These are phyloP conservation scores for Smittia aterrima DNA, from an alignment of 2,888 invertebrate species.

Conservation along the genomic window DNA sequence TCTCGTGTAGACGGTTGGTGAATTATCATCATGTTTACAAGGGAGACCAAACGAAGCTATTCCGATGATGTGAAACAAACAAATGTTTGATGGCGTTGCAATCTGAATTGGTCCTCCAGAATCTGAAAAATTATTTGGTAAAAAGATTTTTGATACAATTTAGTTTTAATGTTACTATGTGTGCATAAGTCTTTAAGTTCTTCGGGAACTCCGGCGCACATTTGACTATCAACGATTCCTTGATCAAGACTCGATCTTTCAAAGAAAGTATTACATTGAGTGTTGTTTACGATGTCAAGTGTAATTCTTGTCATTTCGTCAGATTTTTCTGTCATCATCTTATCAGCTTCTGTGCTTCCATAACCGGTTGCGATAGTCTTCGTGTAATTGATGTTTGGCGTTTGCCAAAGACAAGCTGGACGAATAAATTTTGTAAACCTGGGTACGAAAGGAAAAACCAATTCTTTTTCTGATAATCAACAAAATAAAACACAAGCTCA, in stretches of 20 bases:
- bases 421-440: conserved; percentile 48
- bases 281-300: conserved; percentile 49
- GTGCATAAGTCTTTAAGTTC: conserved; percentile 46
- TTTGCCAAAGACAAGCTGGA: conserved; percentile 53
- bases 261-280: conserved; percentile 48
- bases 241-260: conserved; percentile 44
- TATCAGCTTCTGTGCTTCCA: conserved; percentile 50
- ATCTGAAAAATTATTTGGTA: no score
- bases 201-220: conserved; percentile 49
- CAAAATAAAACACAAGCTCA: conserved; percentile 12
- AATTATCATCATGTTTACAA: neutral
- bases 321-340: no score
- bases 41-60: conserved; percentile 52
- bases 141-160: no score
- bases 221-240: conserved; percentile 44
- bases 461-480: neutral
- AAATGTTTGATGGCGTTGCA: conserved; percentile 49
- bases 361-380: conserved; percentile 51
- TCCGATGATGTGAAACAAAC: conserved; percentile 52
- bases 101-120: conserved; percentile 53
- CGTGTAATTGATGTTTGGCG: conserved; percentile 45
- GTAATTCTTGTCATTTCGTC: conserved; percentile 52
- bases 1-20: conserved; percentile 25
- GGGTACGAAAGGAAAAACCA: no score
- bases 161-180: conserved; percentile 43